Evolutionary conservation across 2,113 vertebrate genomes (phyloP).

Genomic region (human): DNA sequence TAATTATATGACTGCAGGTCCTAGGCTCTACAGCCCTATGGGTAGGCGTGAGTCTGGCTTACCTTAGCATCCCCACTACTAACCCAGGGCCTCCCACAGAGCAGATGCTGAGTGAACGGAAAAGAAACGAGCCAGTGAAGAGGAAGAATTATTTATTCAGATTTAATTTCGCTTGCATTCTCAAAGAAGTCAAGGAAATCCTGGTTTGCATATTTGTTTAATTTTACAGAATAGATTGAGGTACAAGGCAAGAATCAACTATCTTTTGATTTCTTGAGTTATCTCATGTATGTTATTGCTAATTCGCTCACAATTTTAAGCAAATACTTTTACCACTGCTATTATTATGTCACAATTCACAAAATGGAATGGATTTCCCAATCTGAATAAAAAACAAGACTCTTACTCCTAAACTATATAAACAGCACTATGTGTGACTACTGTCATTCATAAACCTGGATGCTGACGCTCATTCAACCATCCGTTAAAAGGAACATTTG

Average conservation of each 20-base stretch:
- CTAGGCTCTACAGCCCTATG: too few species aligned
- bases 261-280: neutral
- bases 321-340: neutral
- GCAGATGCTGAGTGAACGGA: too few species aligned
- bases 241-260: neutral
- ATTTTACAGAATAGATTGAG: neutral
- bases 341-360: neutral
- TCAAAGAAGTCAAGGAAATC: neutral
- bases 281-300: neutral
- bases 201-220: neutral
- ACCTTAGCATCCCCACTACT: too few species aligned
- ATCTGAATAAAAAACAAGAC: neutral
- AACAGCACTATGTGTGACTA: neutral
- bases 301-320: neutral
- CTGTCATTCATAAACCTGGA: neutral
- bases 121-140: too few species aligned
- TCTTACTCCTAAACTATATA: neutral
- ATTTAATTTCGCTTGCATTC: too few species aligned
- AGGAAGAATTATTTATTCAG: too few species aligned
- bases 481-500: neutral
- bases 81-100: too few species aligned
- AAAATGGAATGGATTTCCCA: neutral
- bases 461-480: neutral
- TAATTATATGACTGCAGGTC: too few species aligned
- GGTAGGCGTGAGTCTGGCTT: too few species aligned